Evolutionary conservation across 35 echinoderm and acorn worm genomes (phyloP).

Genomic region (Apostichopus japonicus): DNA sequence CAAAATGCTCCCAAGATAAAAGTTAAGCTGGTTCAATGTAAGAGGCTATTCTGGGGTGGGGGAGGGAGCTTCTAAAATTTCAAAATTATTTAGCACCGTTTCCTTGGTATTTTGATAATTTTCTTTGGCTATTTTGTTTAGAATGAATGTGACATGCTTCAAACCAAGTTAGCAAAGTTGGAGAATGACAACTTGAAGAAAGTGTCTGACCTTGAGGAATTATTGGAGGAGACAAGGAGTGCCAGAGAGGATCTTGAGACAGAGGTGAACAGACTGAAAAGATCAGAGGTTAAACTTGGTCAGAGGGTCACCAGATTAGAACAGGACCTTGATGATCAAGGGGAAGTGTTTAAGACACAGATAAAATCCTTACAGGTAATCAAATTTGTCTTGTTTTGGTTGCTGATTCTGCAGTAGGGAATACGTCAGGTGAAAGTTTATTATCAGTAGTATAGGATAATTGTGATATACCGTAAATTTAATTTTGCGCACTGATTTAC

Average conservation of each 20-base stretch:
- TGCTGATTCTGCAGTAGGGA: too few species aligned
- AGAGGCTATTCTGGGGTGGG: too few species aligned
- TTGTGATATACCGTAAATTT: background rate
- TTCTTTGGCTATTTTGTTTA: slow-evolving; percentile 5
- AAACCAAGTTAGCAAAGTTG: background rate
- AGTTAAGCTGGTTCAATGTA: too few species aligned
- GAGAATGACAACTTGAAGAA: background rate
- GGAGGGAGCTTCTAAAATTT: too few species aligned
- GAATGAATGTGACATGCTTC: background rate
- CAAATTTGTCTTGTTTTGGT: too few species aligned
- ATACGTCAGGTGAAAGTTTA: background rate
- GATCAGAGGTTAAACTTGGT: background rate
- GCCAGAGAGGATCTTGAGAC: background rate
- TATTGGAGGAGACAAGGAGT: slow-evolving; percentile 5
- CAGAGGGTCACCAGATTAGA: slow-evolving; percentile 1
- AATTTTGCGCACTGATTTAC: too few species aligned
- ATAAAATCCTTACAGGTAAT: slow-evolving; percentile 3
- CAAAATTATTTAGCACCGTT: too few species aligned
- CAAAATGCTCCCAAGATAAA: too few species aligned
- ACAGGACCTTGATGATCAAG: slow-evolving; percentile 21
- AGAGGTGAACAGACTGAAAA: slow-evolving; percentile 24
- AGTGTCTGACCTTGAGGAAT: slow-evolving; percentile 13
- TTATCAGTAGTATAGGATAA: background rate
- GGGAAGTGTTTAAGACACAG: background rate
- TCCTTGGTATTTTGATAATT: background rate